Base-by-base conservation (phyloP, 2,888 invertebrate genomes). In the Lasioglossum pauxillum region DNA sequence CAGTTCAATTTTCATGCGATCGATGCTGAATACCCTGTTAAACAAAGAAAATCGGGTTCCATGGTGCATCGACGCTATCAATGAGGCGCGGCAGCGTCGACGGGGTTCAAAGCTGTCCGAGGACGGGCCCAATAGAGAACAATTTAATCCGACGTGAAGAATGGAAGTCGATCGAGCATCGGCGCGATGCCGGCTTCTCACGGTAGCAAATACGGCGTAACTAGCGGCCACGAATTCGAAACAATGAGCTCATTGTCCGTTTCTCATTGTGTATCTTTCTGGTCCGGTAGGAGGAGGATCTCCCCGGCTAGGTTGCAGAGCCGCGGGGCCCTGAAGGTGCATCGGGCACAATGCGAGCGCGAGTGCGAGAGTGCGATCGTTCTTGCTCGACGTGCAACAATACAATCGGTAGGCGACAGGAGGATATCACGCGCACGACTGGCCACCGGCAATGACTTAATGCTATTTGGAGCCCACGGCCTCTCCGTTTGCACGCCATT, bases 391-490 rank as follows among this genome's bases (percentile, higher is more conserved):
- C 74, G 78, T 82, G 83, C 49, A 88, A 88, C 85, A 90, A 90
- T 90, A 82, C 85, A 80, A 83, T 84, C 87, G 90, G 83, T 72
- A 84, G 87, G 91, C 92, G 91, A 91, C 92, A 86, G 89, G 82
- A 78, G 87, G 86, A 89, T 88, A 88, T 87, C 87, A 84, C 87
- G 82, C 90, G 92, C 90, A 87, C 88, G 85, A 85, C 83, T 90
- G 92, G 75, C 75, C 89, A 90, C 88, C 83, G 86, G 90, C 90
- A 92, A 90, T 90, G 89, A 91, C 88, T 91, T 92, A 91, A 92
- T 92, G 88, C 92, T 92, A 92, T 92, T 92, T 90, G 89, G 88
- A 82, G 80, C 76, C 84, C 71, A 41, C 78, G 75, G 82, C 78
- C 73, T 83, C 44, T 83, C 53, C 82, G 77, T 81, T 81, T 85